A percentile compares a stretch with the other conserved stretches of the same genome.
Conservation (phyloP, 2,113 vertebrate genomes). For the Anas platyrhynchos region DNA sequence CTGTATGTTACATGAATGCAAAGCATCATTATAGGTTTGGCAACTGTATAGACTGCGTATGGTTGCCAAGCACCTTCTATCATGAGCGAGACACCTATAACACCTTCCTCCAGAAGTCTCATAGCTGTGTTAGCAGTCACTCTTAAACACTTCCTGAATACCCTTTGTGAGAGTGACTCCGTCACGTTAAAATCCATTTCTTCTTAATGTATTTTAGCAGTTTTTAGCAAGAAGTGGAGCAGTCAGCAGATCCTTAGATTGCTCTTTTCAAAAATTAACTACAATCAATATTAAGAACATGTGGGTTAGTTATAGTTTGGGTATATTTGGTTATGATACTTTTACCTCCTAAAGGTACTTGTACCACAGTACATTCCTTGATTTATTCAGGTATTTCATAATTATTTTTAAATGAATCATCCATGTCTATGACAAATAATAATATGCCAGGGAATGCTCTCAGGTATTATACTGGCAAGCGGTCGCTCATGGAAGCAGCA, state of each 20-base stretch:
- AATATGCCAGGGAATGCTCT: neutral
- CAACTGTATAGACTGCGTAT: fast-evolving
- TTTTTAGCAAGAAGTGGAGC: neutral
- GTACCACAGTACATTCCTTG: neutral
- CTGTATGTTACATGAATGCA: neutral
- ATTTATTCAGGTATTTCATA: neutral
- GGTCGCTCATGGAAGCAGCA: slow-evolving; percentile 65
- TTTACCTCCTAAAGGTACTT: neutral
- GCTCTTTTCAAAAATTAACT: neutral
- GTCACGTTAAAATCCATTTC: neutral
- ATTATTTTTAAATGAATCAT: neutral
- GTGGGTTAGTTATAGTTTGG: neutral
- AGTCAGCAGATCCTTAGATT: neutral
- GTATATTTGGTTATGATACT: neutral
- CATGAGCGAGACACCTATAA: neutral
- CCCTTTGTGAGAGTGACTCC: neutral
- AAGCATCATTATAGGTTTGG: neutral
- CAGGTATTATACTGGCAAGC: slow-evolving; percentile 67
- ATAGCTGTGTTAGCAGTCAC: neutral
- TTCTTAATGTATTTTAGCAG: neutral
- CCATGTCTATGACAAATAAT: neutral
- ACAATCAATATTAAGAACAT: neutral
- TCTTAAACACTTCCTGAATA: neutral
- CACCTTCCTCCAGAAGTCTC: neutral
- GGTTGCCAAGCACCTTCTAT: neutral